Conservation (phyloP, 2,888 invertebrate species). For the Andrena praecox region DNA sequence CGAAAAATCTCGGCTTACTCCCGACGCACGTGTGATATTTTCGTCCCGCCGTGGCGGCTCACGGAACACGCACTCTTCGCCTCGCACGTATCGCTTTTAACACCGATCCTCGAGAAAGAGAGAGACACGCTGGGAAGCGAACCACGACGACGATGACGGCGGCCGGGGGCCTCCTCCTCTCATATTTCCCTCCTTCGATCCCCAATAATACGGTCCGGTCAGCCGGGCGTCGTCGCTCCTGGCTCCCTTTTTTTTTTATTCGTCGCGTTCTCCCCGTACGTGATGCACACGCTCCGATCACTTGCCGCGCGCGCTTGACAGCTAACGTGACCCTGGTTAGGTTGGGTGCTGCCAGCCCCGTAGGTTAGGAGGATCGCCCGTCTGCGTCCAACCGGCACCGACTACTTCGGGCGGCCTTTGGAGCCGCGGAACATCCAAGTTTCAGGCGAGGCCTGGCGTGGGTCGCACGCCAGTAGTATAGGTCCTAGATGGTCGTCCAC, state of each 20-base stretch:
- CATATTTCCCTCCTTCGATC: constrained; percentile 4
- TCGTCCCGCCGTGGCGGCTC: constrained; percentile 72
- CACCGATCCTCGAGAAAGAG: constrained; percentile 42
- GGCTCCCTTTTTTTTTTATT: constrained; percentile 1
- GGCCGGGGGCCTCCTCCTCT: neutral
- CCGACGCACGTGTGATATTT: constrained; percentile 80
- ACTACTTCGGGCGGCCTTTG: neutral
- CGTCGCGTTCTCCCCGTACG: neutral
- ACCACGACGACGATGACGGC: constrained; percentile 9
- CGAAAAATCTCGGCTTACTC: constrained; percentile 67
- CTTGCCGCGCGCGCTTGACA: constrained; percentile 53
- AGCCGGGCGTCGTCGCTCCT: constrained; percentile 4
- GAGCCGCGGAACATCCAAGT: neutral
- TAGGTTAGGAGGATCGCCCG: constrained; percentile 25
- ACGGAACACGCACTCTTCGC: constrained; percentile 72
- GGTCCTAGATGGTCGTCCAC: constrained; percentile 8
- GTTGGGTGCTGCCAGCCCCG: constrained; percentile 32
- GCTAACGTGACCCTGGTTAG: constrained; percentile 30
- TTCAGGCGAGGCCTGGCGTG: neutral
- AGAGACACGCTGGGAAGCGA: constrained; percentile 8
- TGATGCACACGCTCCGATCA: constrained; percentile 19
- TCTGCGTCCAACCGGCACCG: neutral
- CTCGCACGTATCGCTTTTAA: constrained; percentile 42
- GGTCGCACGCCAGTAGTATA: neutral
- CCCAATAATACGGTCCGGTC: constrained; percentile 10